Conservation (phyloP, 2,113 vertebrate species). For the Dipodomys ordii region DNA sequence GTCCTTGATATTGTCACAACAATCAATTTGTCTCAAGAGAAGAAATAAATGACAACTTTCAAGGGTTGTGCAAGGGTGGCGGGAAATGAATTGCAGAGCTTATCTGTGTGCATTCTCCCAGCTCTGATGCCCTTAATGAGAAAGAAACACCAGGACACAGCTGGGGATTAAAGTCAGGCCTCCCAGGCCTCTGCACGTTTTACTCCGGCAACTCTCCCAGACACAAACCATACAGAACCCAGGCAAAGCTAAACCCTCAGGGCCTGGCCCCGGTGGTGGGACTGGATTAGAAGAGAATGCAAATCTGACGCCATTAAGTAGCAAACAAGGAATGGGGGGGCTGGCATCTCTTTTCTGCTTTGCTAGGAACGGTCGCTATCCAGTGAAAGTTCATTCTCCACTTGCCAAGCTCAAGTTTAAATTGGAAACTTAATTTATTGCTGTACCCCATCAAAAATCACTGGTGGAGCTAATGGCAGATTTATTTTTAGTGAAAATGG, state of each 20-base stretch:
- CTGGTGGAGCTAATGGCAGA: conserved; percentile 29
- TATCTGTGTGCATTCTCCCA: conserved; percentile 69
- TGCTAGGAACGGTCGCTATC: conserved; percentile 71
- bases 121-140: conserved; percentile 58
- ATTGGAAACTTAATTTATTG: conserved; percentile 65
- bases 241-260: conserved; percentile 37
- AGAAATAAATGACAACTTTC: not conserved
- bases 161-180: conserved; percentile 73
- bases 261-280: conserved; percentile 66
- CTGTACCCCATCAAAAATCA: conserved; percentile 58
- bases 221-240: not conserved
- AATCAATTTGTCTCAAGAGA: conserved; percentile 49
- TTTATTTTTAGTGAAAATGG: conserved; percentile 65
- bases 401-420: conserved; percentile 45
- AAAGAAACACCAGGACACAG: conserved; percentile 72
- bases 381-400: conserved; percentile 44
- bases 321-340: conserved; percentile 73
- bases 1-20: conserved; percentile 28
- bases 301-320: conserved; percentile 72
- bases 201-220: not conserved
- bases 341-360: not conserved
- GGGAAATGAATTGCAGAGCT: conserved; percentile 63
- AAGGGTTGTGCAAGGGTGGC: not conserved
- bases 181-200: conserved; percentile 54
- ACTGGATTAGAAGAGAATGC: conserved; percentile 80